Evolutionary conservation across 2,888 invertebrate genomes (phyloP).

Genomic region (Dexiosoma caninum): DNA sequence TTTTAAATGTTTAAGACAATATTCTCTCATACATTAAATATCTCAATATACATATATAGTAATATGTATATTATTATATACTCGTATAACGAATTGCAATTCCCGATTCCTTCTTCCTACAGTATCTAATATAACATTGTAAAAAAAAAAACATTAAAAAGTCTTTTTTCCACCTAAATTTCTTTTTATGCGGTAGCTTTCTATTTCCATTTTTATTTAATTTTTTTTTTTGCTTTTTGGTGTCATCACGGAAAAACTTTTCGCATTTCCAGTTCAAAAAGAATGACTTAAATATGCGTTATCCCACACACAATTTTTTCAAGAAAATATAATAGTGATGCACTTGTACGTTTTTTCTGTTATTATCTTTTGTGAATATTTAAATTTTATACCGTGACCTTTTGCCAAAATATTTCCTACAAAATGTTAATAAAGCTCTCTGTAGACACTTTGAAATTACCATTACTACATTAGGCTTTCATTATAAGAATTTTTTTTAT

Average conservation of each 20-base stretch:
- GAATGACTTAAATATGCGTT: background rate
- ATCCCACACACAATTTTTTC: background rate
- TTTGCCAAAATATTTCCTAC: background rate
- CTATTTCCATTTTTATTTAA: too few species aligned
- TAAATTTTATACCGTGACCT: background rate
- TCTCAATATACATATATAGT: too few species aligned
- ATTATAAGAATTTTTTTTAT: too few species aligned
- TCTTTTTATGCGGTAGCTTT: background rate
- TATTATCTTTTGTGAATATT: background rate
- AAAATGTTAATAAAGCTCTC: slow-evolving; percentile 16
- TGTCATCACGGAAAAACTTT: background rate
- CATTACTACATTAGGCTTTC: background rate
- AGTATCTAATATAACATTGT: too few species aligned
- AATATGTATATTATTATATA: too few species aligned
- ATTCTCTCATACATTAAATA: too few species aligned
- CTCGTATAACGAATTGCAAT: too few species aligned
- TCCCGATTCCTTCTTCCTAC: too few species aligned
- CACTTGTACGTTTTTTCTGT: background rate
- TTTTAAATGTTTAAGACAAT: too few species aligned
- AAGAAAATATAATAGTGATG: background rate
- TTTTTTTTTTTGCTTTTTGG: too few species aligned
- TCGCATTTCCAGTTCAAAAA: background rate
- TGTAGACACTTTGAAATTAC: background rate
- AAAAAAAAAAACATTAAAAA: too few species aligned
- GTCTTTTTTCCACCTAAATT: background rate